phyloP scores from a whole-genome alignment of 2,888 invertebrate genomes.

The Tupiocoris notatus region DNA sequence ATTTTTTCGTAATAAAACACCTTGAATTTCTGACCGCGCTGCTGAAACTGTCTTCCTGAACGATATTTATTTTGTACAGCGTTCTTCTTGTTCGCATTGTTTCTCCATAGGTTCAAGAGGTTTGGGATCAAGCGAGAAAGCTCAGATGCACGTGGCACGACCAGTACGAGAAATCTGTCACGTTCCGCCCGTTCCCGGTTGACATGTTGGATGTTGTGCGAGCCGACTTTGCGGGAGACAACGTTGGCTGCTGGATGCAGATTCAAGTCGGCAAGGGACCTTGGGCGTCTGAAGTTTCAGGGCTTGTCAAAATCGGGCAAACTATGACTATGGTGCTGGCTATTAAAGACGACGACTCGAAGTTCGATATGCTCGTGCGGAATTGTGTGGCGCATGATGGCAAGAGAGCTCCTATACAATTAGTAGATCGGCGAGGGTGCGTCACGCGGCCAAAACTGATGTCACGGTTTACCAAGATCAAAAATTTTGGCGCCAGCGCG shows the following conservation, averaged over 20 bases:
- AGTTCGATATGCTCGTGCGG: conserved; percentile 91
- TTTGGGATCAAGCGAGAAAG: conserved; percentile 93
- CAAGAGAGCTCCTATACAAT: conserved; percentile 86
- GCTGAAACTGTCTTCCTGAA: neutral
- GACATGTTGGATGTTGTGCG: conserved; percentile 94
- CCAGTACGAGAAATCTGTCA: conserved; percentile 92
- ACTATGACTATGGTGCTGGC: conserved; percentile 96
- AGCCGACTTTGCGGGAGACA: conserved; percentile 92
- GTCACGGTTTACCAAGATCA: conserved; percentile 90
- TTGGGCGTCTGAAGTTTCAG: conserved; percentile 95
- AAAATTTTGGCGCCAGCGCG: conserved; percentile 91
- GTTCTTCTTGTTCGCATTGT: neutral
- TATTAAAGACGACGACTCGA: conserved; percentile 92
- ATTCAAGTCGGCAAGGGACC: conserved; percentile 95
- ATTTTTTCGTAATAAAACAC: no score
- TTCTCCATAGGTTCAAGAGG: conserved; percentile 76
- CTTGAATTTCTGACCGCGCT: no score
- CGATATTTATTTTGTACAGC: neutral
- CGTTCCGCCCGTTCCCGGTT: conserved; percentile 92
- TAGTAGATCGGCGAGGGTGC: conserved; percentile 91
- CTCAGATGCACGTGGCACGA: conserved; percentile 94
- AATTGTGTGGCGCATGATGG: conserved; percentile 95
- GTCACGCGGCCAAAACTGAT: conserved; percentile 92
- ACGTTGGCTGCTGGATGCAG: conserved; percentile 96
- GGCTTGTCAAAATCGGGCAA: conserved; percentile 92